A percentile compares a stretch with the other conserved stretches of the same genome.
These are phyloP conservation scores for Tenualosa ilisha DNA, from an alignment of 2,797 vertebrate species.

Conservation along the genomic window DNA sequence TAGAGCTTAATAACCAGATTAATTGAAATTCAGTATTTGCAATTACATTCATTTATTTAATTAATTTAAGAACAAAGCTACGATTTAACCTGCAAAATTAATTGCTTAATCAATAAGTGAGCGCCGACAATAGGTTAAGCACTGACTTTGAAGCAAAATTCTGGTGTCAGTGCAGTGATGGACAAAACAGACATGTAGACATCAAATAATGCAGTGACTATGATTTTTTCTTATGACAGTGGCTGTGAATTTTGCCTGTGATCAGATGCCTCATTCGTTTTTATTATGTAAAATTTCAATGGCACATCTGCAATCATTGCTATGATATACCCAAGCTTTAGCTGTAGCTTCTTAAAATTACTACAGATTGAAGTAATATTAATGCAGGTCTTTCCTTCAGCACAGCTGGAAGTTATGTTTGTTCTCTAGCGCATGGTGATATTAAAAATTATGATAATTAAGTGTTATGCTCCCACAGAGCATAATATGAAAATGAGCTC, in stretches of 20 bases:
- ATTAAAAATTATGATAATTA: not conserved
- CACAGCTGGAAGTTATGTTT: not conserved
- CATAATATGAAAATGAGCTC: not conserved
- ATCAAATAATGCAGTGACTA: not conserved
- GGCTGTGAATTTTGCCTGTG: no score
- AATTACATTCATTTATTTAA: not conserved
- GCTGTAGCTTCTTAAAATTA: not conserved
- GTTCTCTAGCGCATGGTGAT: not conserved
- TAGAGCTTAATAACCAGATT: not conserved
- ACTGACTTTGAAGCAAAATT: not conserved
- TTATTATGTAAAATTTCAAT: not conserved
- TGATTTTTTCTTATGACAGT: not conserved
- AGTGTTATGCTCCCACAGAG: not conserved
- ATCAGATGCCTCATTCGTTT: not conserved
- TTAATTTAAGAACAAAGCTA: conserved; percentile 7
- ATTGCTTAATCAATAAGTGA: not conserved
- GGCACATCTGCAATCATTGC: not conserved
- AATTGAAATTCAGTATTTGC: not conserved
- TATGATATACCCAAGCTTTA: not conserved
- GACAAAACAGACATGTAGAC: not conserved
- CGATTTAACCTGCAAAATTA: not conserved
- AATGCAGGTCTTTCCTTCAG: not conserved
- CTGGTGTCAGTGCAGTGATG: not conserved
- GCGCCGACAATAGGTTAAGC: no score
- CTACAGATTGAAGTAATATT: not conserved